Conservation (phyloP, 1,140 invertebrate genomes). For the Cephus cinctus region DNA sequence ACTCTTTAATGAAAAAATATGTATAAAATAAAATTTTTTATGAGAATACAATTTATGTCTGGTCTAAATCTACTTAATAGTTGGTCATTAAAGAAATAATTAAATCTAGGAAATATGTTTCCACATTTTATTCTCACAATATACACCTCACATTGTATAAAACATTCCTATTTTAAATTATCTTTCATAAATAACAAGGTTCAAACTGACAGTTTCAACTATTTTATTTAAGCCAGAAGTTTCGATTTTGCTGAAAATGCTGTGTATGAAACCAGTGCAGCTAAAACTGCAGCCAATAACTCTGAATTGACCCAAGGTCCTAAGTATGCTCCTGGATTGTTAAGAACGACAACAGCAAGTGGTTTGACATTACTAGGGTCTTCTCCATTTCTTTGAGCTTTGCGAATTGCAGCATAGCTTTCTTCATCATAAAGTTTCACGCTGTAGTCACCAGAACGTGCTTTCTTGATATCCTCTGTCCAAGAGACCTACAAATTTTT, state of each 20-base stretch:
- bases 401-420: slow-evolving; percentile 78
- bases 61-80: no score
- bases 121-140: no score
- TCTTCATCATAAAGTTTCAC: slow-evolving; percentile 90
- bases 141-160: no score
- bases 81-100: no score
- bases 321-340: slow-evolving; percentile 83
- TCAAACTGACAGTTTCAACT: no score
- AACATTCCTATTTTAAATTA: slow-evolving; percentile 6
- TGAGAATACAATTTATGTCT: slow-evolving; percentile 4
- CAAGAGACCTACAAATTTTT: slow-evolving; percentile 75
- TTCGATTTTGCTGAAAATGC: slow-evolving; percentile 83
- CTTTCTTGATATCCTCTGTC: slow-evolving; percentile 82
- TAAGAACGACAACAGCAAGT: slow-evolving; percentile 72
- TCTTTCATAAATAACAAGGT: slow-evolving; percentile 14
- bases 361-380: slow-evolving; percentile 69
- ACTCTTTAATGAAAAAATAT: slow-evolving; percentile 9
- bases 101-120: no score
- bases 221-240: slow-evolving; percentile 62
- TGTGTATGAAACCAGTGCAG: slow-evolving; percentile 80
- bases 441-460: slow-evolving; percentile 74
- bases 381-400: slow-evolving; percentile 70
- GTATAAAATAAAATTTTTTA: slow-evolving; percentile 15
- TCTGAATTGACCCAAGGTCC: slow-evolving; percentile 93
- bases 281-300: slow-evolving; percentile 77